Base-by-base conservation (phyloP, 2,797 vertebrate genomes). In the Falco biarmicus region DNA sequence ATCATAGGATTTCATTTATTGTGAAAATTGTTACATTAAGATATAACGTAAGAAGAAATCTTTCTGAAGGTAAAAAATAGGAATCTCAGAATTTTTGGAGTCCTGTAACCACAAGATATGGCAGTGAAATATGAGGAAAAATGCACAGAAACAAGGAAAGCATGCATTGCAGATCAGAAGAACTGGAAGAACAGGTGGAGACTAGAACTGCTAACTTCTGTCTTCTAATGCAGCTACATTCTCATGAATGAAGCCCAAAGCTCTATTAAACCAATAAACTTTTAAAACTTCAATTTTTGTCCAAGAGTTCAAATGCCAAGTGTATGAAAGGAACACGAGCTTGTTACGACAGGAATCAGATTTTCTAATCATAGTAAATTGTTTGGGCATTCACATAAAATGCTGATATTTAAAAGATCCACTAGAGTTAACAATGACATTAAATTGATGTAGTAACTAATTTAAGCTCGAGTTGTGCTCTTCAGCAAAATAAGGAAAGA, bases 361-460 rank as follows among this genome's bases (percentile, higher is more conserved):
- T 95, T 97, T 96, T 96, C 96, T 96, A 98, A 98, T 97, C 96
- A 98, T 97, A 97, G 91, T 75, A 97, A 98, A 97, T 97, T 96
- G 91, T 96, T 98, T 86, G 94, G 81, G 84, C 96, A 93, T 92
- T 87, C 90, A 73, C 85, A 50, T 85, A 95, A 97, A 97, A 97
- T 47, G 54, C 87, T 95, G 87, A 93, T 97, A 97, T 97, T 97
- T 95, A 94, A 89, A 94, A 97, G 97, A 97, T 75, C 85, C 93
- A 94, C 92, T 92, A 90, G 95, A 96, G 91, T 88, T 95, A 98
- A 96, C 94, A 98, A 95, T 95, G 87, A 95, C 94, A 95, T 95
- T 97, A 96, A 97, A 97, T 97, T 97, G 92, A 93, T 84, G 83
- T 65, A 94, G 81, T 93, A 90, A 96, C 93, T 90, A 95, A 82